Evolutionary conservation across 2,113 vertebrate genomes (phyloP).

Genomic region (Laticauda colubrina): DNA sequence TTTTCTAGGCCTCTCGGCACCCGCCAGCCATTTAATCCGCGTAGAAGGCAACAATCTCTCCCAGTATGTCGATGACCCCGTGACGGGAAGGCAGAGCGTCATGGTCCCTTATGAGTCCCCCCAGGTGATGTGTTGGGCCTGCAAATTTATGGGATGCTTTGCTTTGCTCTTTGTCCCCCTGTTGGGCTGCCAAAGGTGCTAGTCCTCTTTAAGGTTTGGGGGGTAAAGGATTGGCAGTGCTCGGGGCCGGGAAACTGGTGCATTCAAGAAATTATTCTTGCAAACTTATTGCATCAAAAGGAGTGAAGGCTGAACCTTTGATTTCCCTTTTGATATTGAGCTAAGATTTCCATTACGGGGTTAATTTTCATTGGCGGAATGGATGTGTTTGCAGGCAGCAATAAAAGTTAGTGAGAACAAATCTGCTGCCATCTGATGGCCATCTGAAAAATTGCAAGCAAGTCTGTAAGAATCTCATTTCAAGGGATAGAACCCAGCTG

Average conservation of each 20-base stretch:
- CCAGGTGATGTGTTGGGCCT: constrained; percentile 73
- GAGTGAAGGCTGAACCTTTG: neutral
- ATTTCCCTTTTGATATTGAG: neutral
- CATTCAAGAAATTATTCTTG: neutral
- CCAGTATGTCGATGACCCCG: constrained; percentile 93
- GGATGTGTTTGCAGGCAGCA: neutral
- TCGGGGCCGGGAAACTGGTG: neutral
- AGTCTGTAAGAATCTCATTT: neutral
- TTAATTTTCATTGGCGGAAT: neutral
- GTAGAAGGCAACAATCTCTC: constrained; percentile 94
- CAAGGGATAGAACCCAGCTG: neutral
- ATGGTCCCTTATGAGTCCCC: constrained; percentile 92
- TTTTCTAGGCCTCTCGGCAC: constrained; percentile 86
- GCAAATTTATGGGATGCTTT: neutral
- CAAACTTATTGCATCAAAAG: neutral
- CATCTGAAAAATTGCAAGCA: neutral
- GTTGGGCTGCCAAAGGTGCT: neutral
- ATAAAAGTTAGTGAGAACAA: neutral
- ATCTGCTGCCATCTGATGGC: neutral
- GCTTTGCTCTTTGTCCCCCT: neutral
- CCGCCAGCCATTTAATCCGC: constrained; percentile 92
- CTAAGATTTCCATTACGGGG: neutral
- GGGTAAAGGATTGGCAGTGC: neutral
- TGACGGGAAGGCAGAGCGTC: constrained; percentile 92
- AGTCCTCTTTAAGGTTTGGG: neutral